Conservation (phyloP, 2,113 vertebrate genomes). For the Lanius ludovicianus region DNA sequence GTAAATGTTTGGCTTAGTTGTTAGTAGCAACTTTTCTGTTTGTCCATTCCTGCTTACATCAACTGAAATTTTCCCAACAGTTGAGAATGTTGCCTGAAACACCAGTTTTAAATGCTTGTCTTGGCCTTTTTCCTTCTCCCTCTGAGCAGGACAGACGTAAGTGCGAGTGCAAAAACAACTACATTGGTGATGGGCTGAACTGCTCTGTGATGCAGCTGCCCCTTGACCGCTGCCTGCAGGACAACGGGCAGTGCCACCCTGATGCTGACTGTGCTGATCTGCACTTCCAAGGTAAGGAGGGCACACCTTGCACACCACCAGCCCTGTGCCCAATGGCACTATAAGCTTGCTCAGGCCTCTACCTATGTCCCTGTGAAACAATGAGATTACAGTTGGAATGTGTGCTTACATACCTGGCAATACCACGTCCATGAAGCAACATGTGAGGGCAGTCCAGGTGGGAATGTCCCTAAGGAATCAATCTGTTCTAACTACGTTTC, state of each 20-base stretch:
- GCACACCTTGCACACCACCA: rapidly evolving
- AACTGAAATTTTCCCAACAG: not conserved
- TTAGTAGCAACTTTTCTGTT: not conserved
- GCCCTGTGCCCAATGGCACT: not conserved
- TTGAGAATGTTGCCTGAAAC: not conserved
- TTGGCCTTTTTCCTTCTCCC: not conserved
- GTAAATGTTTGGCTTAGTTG: not conserved
- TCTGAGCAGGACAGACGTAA: slow-evolving; percentile 80
- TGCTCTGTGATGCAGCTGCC: slow-evolving; percentile 82
- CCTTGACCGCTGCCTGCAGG: slow-evolving; percentile 86
- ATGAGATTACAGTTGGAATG: rapidly evolving
- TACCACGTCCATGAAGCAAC: not conserved
- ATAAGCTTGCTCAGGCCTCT: not conserved
- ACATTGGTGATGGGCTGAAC: slow-evolving; percentile 84
- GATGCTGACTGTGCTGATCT: slow-evolving; percentile 85
- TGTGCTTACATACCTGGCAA: not conserved
- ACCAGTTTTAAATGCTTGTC: not conserved
- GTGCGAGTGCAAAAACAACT: slow-evolving; percentile 86
- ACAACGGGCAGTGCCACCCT: slow-evolving; percentile 85
- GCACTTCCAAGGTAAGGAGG: slow-evolving; percentile 86
- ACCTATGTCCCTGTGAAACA: not conserved
- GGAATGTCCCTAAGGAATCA: not conserved
- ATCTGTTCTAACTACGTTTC: not conserved
- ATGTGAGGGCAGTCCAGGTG: no score
- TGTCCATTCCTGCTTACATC: not conserved